Percentiles rank a stretch among this genome's conserved stretches.
These are phyloP conservation scores for Sussaba pulchella DNA, from an alignment of 2,888 invertebrate genomes.

Conservation along the genomic window DNA sequence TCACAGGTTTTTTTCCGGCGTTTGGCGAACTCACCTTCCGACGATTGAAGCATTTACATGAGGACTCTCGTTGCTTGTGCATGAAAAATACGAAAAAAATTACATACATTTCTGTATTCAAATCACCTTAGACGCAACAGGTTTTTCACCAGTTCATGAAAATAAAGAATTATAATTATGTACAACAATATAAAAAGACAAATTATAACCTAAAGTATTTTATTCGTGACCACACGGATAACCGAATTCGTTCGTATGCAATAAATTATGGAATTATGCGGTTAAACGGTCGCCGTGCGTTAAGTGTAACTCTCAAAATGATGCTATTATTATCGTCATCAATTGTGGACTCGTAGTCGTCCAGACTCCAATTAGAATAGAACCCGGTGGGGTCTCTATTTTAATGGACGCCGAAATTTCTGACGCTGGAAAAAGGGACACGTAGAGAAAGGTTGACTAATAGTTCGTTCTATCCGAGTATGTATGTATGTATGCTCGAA, in stretches of 20 bases:
- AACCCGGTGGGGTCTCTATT: constrained; percentile 11
- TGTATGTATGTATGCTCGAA: not conserved
- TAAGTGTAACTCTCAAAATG: not conserved
- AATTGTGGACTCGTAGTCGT: constrained; percentile 2
- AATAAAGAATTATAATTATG: no score
- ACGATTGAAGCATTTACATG: no score
- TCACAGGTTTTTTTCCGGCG: not conserved
- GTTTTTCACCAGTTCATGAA: no score
- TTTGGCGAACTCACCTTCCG: no score
- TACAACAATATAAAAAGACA: no score
- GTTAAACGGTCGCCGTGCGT: not conserved
- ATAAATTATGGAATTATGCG: not conserved
- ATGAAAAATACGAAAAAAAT: no score
- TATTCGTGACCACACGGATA: not conserved
- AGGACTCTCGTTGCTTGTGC: no score
- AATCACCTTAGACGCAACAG: no score
- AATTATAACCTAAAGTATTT: no score
- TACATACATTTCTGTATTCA: no score
- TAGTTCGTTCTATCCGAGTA: constrained; percentile 14
- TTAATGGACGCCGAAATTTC: constrained; percentile 21
- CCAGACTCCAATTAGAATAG: constrained; percentile 18
- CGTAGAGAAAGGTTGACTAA: not conserved
- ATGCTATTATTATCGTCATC: not conserved
- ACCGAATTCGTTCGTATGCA: not conserved
- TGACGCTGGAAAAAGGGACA: not conserved